A percentile compares a stretch with the other conserved stretches of the same genome.
phyloP scores from a whole-genome alignment of 2,888 invertebrate species.

The Andrena marginata region DNA sequence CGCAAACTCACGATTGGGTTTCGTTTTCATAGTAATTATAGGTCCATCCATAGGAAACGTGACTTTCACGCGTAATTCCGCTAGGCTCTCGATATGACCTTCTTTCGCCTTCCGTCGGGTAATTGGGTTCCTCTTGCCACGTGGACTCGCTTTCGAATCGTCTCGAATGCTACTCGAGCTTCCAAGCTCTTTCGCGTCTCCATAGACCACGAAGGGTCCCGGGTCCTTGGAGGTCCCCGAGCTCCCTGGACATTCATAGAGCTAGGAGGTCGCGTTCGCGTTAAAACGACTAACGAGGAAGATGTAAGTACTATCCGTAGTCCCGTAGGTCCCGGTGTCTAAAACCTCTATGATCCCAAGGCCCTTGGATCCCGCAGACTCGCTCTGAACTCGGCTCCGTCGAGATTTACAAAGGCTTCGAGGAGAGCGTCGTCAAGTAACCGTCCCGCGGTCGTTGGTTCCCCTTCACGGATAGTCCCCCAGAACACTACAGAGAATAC shows the following conservation, averaged over 20 bases:
- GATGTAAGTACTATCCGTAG: constrained; percentile 37
- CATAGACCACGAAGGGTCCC: not conserved
- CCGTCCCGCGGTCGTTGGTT: constrained; percentile 39
- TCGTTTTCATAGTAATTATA: no score
- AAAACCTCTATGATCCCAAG: not conserved
- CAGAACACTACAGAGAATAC: not conserved
- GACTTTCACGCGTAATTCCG: no score
- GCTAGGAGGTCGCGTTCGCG: not conserved
- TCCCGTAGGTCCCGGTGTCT: not conserved
- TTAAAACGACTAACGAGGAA: not conserved
- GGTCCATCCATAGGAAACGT: no score
- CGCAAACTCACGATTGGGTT: no score
- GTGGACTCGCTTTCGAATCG: not conserved
- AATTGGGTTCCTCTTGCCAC: not conserved
- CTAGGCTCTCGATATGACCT: not conserved
- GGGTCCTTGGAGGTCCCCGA: not conserved
- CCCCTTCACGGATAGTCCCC: not conserved
- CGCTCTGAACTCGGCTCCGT: not conserved
- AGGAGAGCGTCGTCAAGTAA: not conserved
- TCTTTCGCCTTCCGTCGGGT: not conserved
- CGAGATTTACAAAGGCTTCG: not conserved
- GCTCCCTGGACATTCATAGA: not conserved
- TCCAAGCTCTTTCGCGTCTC: not conserved
- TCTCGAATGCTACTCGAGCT: not conserved
- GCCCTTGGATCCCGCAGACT: not conserved